Evolutionary conservation across 2,888 invertebrate genomes (phyloP), one percentile per base, ranked within the genome.

Genomic region (Erannis defoliaria): DNA sequence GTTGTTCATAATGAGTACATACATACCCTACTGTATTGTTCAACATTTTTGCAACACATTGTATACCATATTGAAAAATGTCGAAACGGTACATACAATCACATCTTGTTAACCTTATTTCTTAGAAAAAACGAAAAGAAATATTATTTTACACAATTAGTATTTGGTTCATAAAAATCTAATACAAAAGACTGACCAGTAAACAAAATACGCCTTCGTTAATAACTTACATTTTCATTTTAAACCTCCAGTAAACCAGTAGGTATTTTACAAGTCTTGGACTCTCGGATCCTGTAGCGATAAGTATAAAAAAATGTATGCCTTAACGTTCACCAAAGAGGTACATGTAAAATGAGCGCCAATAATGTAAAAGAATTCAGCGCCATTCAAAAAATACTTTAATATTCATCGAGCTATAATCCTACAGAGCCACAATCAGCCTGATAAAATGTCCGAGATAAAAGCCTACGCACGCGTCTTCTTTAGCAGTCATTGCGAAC

Each of bases 81-180:
- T 56, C 29, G 26, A 19, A 72, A 71, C 63, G 63, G 73, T 62
- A 70, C 64, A 73, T 62, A 69, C 64, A 67, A 71, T 55, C 57
- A 55, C 38, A 71, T 70, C 14, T 18, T 9, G 63, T 56, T 75
- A 78, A 64, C 68, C 80, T 10, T 33, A 77, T 75, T 74, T 73
- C 76, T 71, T 19, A 0, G 1, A 5, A 67, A 65, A 77, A 76
- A 80, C 73, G 75, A 75, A 73, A 73, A 71, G 64, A 73, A 82
- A 81, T 73, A 78, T 80, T 78, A 69, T 78, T 78, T 72, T 75
- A 84, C 80, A 85, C 72, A 80, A 88, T 89, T 89, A 89, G 86
- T 90, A 88, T 90, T 90, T 90, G 90, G 90, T 85, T 82, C 84
- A 78, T 75, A 82, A 80, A 81, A 79, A 68, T 75, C 62, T 68